Evolutionary conservation across 2,113 vertebrate genomes (phyloP).

Genomic region (Chunga burmeisteri): DNA sequence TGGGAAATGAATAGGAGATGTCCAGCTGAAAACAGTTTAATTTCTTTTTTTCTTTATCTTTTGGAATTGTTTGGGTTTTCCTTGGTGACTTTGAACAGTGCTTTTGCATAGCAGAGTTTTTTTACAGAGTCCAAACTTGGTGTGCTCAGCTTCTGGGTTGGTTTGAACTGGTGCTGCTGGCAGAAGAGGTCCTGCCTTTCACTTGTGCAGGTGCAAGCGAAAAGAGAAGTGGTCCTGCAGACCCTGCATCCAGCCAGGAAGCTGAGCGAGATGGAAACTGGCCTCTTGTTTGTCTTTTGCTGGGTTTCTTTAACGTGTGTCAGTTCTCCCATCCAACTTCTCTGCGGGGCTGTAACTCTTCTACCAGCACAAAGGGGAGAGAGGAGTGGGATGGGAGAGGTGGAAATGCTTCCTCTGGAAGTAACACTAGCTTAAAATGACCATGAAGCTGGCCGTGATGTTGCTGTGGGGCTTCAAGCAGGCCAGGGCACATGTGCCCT

Average conservation of each 20-base stretch:
- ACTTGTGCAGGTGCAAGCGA: background rate
- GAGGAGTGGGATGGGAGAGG: background rate
- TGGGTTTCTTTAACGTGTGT: background rate
- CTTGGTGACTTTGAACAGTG: background rate
- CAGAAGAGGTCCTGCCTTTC: background rate
- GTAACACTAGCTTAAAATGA: background rate
- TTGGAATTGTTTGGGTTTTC: background rate
- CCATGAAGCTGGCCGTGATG: background rate
- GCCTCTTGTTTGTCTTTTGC: background rate
- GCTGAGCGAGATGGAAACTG: background rate
- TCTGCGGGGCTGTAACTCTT: background rate
- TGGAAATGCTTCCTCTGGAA: background rate
- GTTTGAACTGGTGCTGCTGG: background rate
- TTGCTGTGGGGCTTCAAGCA: background rate
- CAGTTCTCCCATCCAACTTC: background rate
- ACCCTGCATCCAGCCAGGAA: background rate
- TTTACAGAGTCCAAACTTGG: background rate
- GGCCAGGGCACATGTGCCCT: background rate
- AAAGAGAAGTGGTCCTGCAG: background rate
- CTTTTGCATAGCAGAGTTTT: background rate
- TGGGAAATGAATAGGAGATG: conserved; percentile 40
- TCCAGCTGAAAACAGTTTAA: conserved; percentile 11
- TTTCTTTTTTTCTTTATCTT: background rate
- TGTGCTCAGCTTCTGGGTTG: background rate
- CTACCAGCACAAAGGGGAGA: background rate